Evolutionary conservation across 2,888 invertebrate species (phyloP).

Genomic region (Lumbricus terrestris): DNA sequence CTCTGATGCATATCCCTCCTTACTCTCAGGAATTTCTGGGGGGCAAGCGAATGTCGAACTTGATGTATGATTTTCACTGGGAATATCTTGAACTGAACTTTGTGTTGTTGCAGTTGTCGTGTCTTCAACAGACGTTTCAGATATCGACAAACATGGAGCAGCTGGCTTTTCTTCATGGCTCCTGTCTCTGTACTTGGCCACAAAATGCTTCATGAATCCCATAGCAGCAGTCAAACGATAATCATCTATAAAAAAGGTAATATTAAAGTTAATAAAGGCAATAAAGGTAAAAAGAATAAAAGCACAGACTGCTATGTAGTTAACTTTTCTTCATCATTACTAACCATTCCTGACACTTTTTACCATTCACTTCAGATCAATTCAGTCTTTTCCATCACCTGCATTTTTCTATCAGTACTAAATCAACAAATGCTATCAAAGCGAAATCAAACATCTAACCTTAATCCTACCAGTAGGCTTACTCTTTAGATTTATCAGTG

Average conservation of each 20-base stretch:
- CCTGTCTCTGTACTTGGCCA: constrained; percentile 60
- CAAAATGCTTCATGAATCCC: constrained; percentile 77
- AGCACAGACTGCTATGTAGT: too few relatives aligned
- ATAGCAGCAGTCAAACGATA: constrained; percentile 85
- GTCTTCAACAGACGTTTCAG: background rate
- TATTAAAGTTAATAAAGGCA: background rate
- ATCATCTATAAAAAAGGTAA: constrained; percentile 68
- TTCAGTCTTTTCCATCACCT: background rate
- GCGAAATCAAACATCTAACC: background rate
- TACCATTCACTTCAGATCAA: background rate
- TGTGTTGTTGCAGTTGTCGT: background rate
- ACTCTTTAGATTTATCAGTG: too few relatives aligned
- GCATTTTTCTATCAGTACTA: background rate
- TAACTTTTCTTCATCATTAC: too few relatives aligned
- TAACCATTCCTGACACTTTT: background rate
- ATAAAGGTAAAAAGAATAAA: too few relatives aligned
- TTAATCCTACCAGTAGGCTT: background rate
- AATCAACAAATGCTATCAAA: background rate
- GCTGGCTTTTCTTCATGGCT: background rate
- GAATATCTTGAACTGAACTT: background rate
- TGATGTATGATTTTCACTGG: background rate
- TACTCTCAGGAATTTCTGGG: background rate
- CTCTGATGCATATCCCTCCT: background rate
- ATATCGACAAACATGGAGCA: background rate
- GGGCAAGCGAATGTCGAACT: background rate